phyloP scores from a whole-genome alignment of 1,140 invertebrate species.

The Caenorhabditis inopinata region DNA sequence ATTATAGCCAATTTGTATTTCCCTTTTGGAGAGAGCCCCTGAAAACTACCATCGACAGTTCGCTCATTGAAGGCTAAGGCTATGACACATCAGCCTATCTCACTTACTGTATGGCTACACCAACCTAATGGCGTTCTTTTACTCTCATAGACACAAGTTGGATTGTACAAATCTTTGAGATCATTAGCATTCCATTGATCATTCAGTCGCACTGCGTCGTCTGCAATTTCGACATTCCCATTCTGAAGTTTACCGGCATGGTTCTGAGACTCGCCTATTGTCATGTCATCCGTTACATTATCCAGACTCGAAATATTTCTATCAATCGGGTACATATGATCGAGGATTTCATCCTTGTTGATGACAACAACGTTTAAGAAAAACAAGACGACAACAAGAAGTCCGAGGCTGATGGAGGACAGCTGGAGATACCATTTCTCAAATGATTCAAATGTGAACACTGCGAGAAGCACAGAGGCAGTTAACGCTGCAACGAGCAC shows the following conservation, averaged over 20 bases:
- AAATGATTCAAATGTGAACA: neutral
- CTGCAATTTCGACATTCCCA: no score
- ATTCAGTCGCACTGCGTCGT: neutral
- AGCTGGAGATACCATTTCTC: slow-evolving; percentile 15
- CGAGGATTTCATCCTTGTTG: neutral
- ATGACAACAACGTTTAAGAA: neutral
- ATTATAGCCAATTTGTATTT: slow-evolving; percentile 3
- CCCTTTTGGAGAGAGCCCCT: neutral
- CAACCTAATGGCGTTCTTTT: neutral
- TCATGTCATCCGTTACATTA: slow-evolving; percentile 6
- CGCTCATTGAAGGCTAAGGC: no score
- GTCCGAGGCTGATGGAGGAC: neutral
- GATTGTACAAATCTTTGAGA: neutral
- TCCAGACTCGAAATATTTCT: neutral
- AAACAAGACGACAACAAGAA: neutral
- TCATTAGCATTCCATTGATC: neutral
- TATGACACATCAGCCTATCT: no score
- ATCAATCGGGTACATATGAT: neutral
- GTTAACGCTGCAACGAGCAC: neutral
- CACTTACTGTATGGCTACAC: neutral
- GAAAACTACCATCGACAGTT: neutral
- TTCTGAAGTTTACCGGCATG: no score
- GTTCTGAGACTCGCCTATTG: neutral
- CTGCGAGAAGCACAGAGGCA: neutral
- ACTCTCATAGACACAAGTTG: neutral